Evolutionary conservation across 2,888 invertebrate species (phyloP).

Genomic region (Eupithecia inturbata): DNA sequence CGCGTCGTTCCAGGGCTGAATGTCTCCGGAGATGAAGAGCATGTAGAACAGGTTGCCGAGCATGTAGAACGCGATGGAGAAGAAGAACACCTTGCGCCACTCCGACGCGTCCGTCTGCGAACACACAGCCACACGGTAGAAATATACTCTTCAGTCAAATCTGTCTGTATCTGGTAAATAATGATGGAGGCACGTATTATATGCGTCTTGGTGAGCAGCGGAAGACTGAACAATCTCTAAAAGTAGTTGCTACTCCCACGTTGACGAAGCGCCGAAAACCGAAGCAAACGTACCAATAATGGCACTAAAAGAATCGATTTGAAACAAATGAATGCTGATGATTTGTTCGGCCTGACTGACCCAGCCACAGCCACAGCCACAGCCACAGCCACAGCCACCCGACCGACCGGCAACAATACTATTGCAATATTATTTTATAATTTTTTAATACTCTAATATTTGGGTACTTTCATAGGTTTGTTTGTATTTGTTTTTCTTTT

Average conservation of each 20-base stretch:
- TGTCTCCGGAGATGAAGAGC: conserved; percentile 84
- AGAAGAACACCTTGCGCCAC: conserved; percentile 87
- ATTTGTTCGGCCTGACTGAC: no score
- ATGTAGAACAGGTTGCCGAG: conserved; percentile 85
- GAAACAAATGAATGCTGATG: neutral
- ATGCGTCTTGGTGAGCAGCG: neutral
- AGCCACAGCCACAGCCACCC: no score
- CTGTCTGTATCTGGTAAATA: neutral
- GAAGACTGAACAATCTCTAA: neutral
- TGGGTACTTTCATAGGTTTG: no score
- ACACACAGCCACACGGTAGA: conserved; percentile 34
- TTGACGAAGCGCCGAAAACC: neutral
- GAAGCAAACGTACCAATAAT: neutral
- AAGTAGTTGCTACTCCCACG: neutral
- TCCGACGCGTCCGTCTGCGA: conserved; percentile 78
- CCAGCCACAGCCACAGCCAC: no score
- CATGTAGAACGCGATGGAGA: conserved; percentile 85
- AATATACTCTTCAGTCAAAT: neutral
- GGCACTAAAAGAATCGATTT: neutral
- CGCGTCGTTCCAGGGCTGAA: conserved; percentile 85
- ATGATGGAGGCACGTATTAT: neutral
- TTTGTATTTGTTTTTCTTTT: no score
- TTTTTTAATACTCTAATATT: no score
- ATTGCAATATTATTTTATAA: no score
- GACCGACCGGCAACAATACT: no score